Conservation (phyloP, 1,140 invertebrate genomes). For the Drosophila orena region DNA sequence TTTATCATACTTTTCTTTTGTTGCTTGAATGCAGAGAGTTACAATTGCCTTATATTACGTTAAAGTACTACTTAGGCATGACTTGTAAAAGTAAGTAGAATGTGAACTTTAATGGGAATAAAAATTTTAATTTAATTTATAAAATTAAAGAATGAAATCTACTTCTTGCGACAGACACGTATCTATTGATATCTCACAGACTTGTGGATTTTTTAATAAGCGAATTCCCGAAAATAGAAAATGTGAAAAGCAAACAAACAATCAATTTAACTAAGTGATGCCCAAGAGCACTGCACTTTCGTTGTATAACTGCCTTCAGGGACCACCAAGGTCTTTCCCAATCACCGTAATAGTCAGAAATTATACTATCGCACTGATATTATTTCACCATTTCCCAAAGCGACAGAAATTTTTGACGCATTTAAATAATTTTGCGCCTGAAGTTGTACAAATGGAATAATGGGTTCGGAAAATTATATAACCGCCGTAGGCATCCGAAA, state of each 20-base stretch:
- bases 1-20: slow-evolving; percentile 12
- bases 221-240: too few relatives aligned
- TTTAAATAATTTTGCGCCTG: slow-evolving; percentile 71
- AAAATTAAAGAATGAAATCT: too few relatives aligned
- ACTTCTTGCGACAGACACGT: too few relatives aligned
- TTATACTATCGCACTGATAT: slow-evolving; percentile 36
- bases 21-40: not conserved
- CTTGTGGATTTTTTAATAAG: too few relatives aligned
- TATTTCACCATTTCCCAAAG: slow-evolving; percentile 65
- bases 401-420: slow-evolving; percentile 57
- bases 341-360: slow-evolving; percentile 40
- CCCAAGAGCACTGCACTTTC: slow-evolving; percentile 51
- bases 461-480: slow-evolving; percentile 75
- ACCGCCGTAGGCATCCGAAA: slow-evolving; percentile 38
- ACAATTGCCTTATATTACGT: slow-evolving; percentile 3
- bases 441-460: slow-evolving; percentile 79
- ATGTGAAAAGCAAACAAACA: not conserved
- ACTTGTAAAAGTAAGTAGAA: not conserved
- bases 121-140: too few relatives aligned
- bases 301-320: slow-evolving; percentile 62
- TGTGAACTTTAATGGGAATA: too few relatives aligned
- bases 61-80: not conserved
- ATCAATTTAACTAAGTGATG: slow-evolving; percentile 1
- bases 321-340: slow-evolving; percentile 59
- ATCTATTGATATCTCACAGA: too few relatives aligned